Evolutionary conservation across 2,888 invertebrate species (phyloP).

Genomic region (Holacanthella duospinosa): DNA sequence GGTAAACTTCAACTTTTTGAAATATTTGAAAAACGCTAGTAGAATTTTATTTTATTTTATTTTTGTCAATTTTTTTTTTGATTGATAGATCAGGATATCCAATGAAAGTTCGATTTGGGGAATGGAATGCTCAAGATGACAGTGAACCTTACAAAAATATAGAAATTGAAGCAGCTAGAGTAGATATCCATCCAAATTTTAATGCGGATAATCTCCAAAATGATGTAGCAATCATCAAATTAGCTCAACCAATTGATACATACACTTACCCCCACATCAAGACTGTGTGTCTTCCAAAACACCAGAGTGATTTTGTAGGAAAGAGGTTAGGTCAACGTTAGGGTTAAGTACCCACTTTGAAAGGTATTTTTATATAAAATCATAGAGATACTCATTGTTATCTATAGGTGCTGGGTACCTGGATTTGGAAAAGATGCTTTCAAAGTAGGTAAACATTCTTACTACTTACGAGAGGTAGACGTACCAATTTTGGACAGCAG

Average conservation of each 20-base stretch:
- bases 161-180: conserved; percentile 51
- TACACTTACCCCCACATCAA: conserved; percentile 43
- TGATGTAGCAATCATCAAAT: conserved; percentile 66
- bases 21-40: too few species aligned
- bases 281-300: conserved; percentile 46
- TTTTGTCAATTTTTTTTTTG: neutral
- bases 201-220: conserved; percentile 62
- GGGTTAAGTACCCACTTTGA: neutral
- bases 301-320: conserved; percentile 14
- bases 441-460: conserved; percentile 48
- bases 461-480: conserved; percentile 62
- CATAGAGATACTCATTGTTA: too few species aligned
- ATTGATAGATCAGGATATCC: conserved; percentile 28
- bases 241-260: conserved; percentile 47
- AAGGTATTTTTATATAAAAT: neutral
- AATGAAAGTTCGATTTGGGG: conserved; percentile 60
- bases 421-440: conserved; percentile 78
- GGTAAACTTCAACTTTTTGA: conserved; percentile 44
- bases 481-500: conserved; percentile 57
- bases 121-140: conserved; percentile 59
- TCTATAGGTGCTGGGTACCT: conserved; percentile 44
- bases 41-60: neutral
- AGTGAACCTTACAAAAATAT: conserved; percentile 56
- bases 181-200: conserved; percentile 57
- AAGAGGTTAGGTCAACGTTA: conserved; percentile 13